These are phyloP conservation scores for Tipula lateralis DNA, from an alignment of 2,888 invertebrate species.

Conservation along the genomic window DNA sequence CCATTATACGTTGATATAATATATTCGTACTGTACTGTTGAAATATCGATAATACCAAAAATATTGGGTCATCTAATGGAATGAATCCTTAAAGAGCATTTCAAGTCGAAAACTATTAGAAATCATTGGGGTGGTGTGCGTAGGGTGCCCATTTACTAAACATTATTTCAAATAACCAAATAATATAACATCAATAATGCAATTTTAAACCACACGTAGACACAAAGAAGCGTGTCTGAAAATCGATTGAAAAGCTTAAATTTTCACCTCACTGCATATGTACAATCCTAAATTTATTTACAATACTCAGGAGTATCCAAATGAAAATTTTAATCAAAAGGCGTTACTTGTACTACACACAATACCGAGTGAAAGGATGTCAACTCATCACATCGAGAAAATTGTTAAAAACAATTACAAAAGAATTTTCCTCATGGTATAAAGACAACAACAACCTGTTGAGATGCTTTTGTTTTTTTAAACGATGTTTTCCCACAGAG, in stretches of 20 bases:
- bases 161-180: neutral
- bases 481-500: neutral
- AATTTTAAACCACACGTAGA: neutral
- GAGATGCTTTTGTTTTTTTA: neutral
- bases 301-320: neutral
- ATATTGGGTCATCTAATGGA: too few species aligned
- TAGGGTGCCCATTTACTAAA: too few species aligned
- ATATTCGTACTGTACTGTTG: too few species aligned
- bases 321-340: neutral
- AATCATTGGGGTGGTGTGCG: too few species aligned
- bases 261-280: neutral
- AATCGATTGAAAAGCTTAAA: conserved; percentile 11
- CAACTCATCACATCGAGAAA: neutral
- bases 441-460: neutral
- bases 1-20: too few species aligned
- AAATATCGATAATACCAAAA: too few species aligned
- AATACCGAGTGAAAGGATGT: neutral
- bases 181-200: neutral
- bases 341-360: neutral
- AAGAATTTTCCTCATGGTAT: neutral
- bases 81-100: too few species aligned
- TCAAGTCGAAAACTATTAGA: too few species aligned
- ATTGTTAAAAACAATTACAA: neutral
- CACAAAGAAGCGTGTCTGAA: neutral
- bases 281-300: neutral